A percentile compares a stretch with the other conserved stretches of the same genome.
These are phyloP conservation scores for Aplodontia rufa DNA, from an alignment of 2,113 vertebrate genomes.

Conservation along the genomic window DNA sequence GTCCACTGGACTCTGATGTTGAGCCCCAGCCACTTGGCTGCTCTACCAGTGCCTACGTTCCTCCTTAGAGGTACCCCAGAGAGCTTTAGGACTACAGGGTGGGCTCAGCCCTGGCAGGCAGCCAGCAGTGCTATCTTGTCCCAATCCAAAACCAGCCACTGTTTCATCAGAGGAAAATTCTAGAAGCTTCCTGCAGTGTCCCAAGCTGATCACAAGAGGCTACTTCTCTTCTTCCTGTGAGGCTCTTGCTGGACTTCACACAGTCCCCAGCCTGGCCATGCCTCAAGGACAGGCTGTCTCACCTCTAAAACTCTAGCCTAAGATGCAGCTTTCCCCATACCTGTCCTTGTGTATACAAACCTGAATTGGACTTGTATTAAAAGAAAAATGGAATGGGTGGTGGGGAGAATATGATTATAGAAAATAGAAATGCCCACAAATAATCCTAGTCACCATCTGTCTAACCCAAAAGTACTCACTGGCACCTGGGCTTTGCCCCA, in stretches of 20 bases:
- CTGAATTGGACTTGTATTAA: not conserved
- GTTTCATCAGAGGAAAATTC: not conserved
- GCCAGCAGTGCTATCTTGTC: not conserved
- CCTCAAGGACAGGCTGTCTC: not conserved
- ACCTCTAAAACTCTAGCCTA: not conserved
- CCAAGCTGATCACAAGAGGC: no score
- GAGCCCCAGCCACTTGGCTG: not conserved
- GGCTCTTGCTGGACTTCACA: not conserved
- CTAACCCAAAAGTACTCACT: not conserved
- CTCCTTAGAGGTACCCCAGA: not conserved
- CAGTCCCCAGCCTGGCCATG: not conserved
- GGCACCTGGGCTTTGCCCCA: not conserved
- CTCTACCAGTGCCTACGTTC: not conserved
- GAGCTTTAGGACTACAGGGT: not conserved
- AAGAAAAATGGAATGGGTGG: not conserved
- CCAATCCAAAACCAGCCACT: not conserved
- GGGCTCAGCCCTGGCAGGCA: not conserved
- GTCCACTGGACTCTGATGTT: not conserved
- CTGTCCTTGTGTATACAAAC: not conserved
- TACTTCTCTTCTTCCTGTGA: not conserved
- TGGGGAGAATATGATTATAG: not conserved
- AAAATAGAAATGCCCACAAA: not conserved
- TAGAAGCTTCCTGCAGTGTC: not conserved
- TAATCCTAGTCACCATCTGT: not conserved
- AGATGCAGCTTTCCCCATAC: not conserved